Conservation (phyloP, 2,113 vertebrate species). For the Lanius ludovicianus region DNA sequence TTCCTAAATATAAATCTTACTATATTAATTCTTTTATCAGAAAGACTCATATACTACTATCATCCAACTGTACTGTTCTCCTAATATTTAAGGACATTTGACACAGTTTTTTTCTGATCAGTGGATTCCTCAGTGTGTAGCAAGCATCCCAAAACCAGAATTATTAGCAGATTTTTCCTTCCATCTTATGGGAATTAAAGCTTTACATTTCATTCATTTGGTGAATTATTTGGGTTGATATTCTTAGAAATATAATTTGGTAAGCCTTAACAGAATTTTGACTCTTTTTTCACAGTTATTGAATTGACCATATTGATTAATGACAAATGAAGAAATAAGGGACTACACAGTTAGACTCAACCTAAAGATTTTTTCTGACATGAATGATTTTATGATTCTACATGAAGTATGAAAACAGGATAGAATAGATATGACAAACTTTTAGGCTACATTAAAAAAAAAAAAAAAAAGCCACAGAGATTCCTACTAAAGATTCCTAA, state of each 20-base stretch:
- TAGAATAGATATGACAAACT: background rate
- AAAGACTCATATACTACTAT: background rate
- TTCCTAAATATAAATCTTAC: background rate
- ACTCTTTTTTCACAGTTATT: conserved; percentile 3
- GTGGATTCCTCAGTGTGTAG: background rate
- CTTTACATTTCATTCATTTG: background rate
- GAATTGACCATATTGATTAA: conserved; percentile 15
- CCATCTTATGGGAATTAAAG: background rate
- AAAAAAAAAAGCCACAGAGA: background rate
- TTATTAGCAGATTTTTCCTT: background rate
- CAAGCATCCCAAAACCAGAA: background rate
- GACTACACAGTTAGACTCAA: background rate
- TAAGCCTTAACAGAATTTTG: conserved; percentile 38
- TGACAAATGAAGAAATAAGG: conserved; percentile 26
- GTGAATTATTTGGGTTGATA: background rate
- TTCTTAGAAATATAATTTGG: background rate
- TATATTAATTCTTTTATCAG: background rate
- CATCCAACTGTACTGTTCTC: background rate
- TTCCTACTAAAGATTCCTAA: background rate
- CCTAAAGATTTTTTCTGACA: background rate
- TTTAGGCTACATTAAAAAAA: background rate
- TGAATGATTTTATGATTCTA: background rate
- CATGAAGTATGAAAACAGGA: background rate
- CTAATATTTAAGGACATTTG: background rate
- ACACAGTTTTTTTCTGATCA: background rate